Conservation (phyloP, 1,140 invertebrate genomes). For the Drosophila miranda region DNA sequence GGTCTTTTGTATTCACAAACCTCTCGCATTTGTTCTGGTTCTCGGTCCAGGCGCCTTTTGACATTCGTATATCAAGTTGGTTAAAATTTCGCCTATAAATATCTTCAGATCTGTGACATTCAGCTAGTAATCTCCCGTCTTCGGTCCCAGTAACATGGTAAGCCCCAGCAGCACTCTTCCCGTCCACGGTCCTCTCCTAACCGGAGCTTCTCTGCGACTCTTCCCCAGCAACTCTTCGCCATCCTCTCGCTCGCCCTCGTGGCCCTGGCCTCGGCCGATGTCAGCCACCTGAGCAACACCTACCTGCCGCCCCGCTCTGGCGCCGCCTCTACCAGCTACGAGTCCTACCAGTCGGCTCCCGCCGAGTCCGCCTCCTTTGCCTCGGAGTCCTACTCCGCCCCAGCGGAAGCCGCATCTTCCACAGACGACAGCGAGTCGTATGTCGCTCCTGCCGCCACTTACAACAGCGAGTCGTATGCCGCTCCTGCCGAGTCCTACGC, state of each 20-base stretch:
- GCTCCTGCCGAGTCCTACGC: conserved; percentile 37
- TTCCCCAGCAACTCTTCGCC: conserved; percentile 60
- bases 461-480: conserved; percentile 20
- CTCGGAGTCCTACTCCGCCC: too few species aligned
- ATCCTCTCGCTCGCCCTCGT: conserved; percentile 59
- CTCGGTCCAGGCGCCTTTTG: conserved; percentile 49
- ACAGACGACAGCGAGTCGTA: conserved; percentile 32
- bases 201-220: background rate
- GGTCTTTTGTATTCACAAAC: conserved; percentile 14
- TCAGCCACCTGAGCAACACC: conserved; percentile 64
- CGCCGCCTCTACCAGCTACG: conserved; percentile 40
- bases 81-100: conserved; percentile 55
- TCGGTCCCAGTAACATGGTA: conserved; percentile 54
- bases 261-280: conserved; percentile 62
- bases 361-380: conserved; percentile 17
- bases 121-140: conserved; percentile 32
- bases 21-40: conserved; percentile 23
- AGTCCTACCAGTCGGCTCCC: conserved; percentile 37
- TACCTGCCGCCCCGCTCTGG: conserved; percentile 52
- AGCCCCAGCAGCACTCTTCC: conserved; percentile 7
- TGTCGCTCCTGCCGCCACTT: conserved; percentile 28
- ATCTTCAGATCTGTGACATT: conserved; percentile 26
- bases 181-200: background rate
- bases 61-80: conserved; percentile 61
- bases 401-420: background rate